A percentile compares a stretch with the other conserved stretches of the same genome.
These are phyloP conservation scores for Asarcornis scutulata DNA, from an alignment of 2,113 vertebrate species.

Conservation along the genomic window DNA sequence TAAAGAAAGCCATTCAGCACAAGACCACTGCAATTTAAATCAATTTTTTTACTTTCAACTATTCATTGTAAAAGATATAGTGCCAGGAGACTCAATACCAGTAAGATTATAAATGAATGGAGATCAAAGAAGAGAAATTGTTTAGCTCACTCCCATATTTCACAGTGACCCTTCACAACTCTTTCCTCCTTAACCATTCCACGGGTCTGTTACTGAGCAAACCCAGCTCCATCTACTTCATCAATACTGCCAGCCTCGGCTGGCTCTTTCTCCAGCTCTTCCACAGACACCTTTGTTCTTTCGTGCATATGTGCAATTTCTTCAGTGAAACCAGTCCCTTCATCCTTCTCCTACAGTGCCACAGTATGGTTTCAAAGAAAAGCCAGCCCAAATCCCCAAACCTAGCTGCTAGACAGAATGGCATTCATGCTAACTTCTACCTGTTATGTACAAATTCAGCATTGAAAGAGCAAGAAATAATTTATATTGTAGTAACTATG, in stretches of 20 bases:
- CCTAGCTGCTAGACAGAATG: neutral
- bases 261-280: neutral
- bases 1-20: neutral
- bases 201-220: neutral
- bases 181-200: neutral
- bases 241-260: neutral
- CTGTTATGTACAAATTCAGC: neutral
- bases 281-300: neutral
- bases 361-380: neutral
- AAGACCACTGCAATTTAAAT: neutral
- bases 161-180: conserved; percentile 31
- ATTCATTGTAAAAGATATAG: neutral
- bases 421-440: neutral
- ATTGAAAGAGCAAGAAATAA: neutral
- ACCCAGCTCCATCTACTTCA: neutral
- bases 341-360: neutral
- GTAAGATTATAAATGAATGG: conserved; percentile 37
- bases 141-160: conserved; percentile 51
- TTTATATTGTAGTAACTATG: neutral
- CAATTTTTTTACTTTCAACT: neutral
- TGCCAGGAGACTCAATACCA: neutral
- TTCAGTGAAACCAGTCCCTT: neutral
- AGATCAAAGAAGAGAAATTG: conserved; percentile 51
- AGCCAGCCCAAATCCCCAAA: neutral
- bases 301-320: neutral